Base-by-base conservation (phyloP, 1,140 invertebrate genomes). In the Aphelenchoides fujianensis region DNA sequence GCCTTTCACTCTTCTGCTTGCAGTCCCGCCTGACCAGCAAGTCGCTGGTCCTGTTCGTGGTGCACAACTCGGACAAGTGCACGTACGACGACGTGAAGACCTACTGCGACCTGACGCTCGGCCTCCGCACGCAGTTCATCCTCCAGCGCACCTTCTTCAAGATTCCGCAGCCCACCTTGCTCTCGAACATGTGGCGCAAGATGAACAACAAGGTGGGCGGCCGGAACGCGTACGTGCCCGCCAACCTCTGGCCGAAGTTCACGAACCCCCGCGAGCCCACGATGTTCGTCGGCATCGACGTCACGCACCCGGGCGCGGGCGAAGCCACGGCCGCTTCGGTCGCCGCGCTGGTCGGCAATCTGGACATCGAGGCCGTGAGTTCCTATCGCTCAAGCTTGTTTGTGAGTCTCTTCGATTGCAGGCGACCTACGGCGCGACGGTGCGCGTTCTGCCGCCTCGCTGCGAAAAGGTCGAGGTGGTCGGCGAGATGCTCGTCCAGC, bases 241-340 rank as follows among this genome's bases (percentile, higher is more conserved):
- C 7, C 7, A 59, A 27, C 3, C 62, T 31, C n/a, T 73, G 72
- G 72, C 9, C 16, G 2, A 70, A 35, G 27, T 74, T 74, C 74
- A 54, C 35, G 7, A 67, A 76, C 3, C 12, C 70, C 28, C n/a
- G 67, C 2, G 23, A 52, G n/a, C 86, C 87, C 1, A 84, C 86
- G 0, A 91, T 93, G 86, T 88, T 91, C 12, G 86, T 93, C 35
- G 92, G 93, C 0, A 92, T 92, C 19, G 92, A 94, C 86, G 79
- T 75, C 23, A 80, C 62, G 19, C 76, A 79, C 62, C 34, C 55
- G 12, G 41, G 63, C 2, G 66, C 69, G 0, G 34, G 54, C 16
- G 90, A 91, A 80, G 87, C 88, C 7, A 73, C 28, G 0, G 89
- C 89, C n/a, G 91, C 92, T 0, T 93, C 92, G 59, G 89, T 94